A percentile compares a stretch with the other conserved stretches of the same genome.
phyloP scores from a whole-genome alignment of 2,888 invertebrate genomes.

The Nymphalis urticae region DNA sequence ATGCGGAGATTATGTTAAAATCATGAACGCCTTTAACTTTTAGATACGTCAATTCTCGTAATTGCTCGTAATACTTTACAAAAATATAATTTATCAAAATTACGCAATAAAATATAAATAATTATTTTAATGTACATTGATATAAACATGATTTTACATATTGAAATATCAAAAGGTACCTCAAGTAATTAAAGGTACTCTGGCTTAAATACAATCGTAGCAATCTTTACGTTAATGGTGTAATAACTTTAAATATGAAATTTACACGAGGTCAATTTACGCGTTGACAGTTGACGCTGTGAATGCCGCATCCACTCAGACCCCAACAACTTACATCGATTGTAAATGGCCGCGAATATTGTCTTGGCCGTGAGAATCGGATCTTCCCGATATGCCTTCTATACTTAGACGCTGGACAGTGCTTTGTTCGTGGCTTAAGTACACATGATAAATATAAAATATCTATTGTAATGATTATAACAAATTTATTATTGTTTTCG shows the following conservation, averaged over 20 bases:
- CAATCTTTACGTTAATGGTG: too few species aligned
- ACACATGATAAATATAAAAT: conserved; percentile 21
- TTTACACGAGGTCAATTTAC: too few species aligned
- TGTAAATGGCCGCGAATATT: conserved; percentile 56
- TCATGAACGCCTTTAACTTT: conserved; percentile 29
- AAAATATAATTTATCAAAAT: neutral
- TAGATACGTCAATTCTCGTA: conserved; percentile 47
- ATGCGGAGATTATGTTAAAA: conserved; percentile 46
- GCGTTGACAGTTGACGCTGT: neutral
- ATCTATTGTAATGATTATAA: conserved; percentile 15
- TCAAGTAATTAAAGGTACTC: too few species aligned
- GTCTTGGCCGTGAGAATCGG: conserved; percentile 67
- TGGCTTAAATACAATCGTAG: too few species aligned
- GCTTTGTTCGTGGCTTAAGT: conserved; percentile 40
- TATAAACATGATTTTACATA: too few species aligned
- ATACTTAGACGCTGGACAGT: conserved; percentile 42
- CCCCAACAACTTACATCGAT: conserved; percentile 36
- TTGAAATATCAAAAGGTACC: too few species aligned
- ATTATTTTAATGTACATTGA: too few species aligned
- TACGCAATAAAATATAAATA: too few species aligned
- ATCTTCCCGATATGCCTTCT: conserved; percentile 48
- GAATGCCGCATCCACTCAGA: conserved; percentile 44
- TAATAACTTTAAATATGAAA: too few species aligned
- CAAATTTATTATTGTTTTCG: conserved; percentile 4
- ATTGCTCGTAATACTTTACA: neutral